Evolutionary conservation across 2,797 vertebrate species (phyloP).

Genomic region (Tangara arthus): DNA sequence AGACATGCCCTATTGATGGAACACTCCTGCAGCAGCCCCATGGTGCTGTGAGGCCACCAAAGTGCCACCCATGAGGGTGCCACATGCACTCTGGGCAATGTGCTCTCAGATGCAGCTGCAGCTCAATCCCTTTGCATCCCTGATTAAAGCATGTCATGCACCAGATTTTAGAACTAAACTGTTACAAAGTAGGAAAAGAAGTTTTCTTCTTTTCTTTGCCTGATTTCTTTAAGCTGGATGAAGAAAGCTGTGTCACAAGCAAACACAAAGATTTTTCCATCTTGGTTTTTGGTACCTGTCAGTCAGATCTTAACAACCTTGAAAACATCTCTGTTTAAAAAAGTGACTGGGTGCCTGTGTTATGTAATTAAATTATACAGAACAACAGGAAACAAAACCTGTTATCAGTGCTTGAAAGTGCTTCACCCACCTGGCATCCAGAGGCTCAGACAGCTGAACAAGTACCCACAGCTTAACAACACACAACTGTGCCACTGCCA

Average conservation of each 20-base stretch:
- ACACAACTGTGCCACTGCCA: not conserved
- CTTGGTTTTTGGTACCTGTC: not conserved
- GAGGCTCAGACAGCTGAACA: not conserved
- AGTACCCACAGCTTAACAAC: not conserved
- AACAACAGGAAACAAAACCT: not conserved
- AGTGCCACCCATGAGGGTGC: not conserved
- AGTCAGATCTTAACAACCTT: not conserved
- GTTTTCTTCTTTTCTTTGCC: not conserved
- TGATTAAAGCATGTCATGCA: not conserved
- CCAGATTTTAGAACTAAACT: not conserved
- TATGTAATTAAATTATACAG: not conserved
- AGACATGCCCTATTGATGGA: not conserved
- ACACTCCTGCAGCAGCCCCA: not conserved
- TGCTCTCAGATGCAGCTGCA: not conserved
- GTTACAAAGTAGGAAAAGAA: not conserved
- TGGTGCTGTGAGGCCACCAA: not conserved
- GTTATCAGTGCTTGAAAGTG: not conserved
- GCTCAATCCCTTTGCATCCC: not conserved
- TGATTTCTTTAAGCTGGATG: not conserved
- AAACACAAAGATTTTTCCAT: not conserved
- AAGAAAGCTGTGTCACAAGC: not conserved
- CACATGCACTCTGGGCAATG: not conserved
- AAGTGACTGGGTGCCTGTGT: not conserved
- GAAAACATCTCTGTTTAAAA: not conserved
- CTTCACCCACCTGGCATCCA: not conserved